Evolutionary conservation across 2,888 invertebrate species (phyloP).

Genomic region (Carterocephalus palaemon): DNA sequence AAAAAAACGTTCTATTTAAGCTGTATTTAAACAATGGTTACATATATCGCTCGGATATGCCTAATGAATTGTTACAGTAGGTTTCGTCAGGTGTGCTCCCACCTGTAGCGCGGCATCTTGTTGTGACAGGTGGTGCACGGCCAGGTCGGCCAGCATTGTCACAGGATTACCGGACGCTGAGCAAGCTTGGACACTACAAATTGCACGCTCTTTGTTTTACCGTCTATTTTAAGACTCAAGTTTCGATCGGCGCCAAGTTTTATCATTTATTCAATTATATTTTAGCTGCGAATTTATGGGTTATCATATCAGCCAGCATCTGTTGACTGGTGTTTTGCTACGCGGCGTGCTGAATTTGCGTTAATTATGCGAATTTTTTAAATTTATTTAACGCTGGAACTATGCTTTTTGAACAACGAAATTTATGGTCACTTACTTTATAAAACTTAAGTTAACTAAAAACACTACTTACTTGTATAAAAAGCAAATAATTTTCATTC

Average conservation of each 20-base stretch:
- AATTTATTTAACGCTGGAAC: no score
- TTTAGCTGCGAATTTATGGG: slow-evolving; percentile 23
- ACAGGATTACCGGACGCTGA: slow-evolving; percentile 29
- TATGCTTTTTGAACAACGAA: no score
- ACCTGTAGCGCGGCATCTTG: slow-evolving; percentile 62
- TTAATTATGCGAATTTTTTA: no score
- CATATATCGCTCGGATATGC: slow-evolving; percentile 27
- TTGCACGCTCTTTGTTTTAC: slow-evolving; percentile 36
- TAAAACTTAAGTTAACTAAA: no score
- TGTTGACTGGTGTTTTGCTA: slow-evolving; percentile 17
- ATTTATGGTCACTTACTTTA: no score
- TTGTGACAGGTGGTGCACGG: slow-evolving; percentile 68
- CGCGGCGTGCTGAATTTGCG: no score
- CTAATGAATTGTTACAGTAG: slow-evolving; percentile 30
- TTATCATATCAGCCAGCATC: slow-evolving; percentile 15
- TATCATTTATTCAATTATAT: slow-evolving; percentile 21
- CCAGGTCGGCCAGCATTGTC: slow-evolving; percentile 44
- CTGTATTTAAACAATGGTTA: slow-evolving; percentile 27
- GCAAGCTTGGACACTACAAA: slow-evolving; percentile 34
- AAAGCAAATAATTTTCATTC: no score
- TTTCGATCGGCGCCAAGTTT: slow-evolving; percentile 9
- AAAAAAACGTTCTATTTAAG: slow-evolving; percentile 20
- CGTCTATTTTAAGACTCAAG: slow-evolving; percentile 34
- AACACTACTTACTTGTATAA: no score
- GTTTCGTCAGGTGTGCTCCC: slow-evolving; percentile 56